Evolutionary conservation across 1,140 invertebrate species (phyloP), one percentile per base, ranked within the genome.

Genomic region (Cheumatopsyche charites): DNA sequence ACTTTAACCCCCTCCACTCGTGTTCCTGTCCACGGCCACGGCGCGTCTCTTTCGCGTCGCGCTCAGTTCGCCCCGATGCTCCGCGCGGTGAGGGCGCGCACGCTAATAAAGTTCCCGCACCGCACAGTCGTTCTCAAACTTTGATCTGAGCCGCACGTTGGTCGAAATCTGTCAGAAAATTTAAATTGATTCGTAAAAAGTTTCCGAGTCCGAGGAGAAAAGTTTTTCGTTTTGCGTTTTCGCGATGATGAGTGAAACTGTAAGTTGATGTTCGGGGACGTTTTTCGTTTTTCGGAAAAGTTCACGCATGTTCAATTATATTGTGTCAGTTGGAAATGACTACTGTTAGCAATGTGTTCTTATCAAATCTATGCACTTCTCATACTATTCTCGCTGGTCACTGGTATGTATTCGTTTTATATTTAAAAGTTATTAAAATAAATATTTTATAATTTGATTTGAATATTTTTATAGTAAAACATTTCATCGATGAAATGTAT

Each of bases 221-320:
- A n/a, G 47, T 17, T 52, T 52, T 17, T 17, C 15, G 9, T 9
- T 19, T 15, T 52, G n/a, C 1, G 6, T 52, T 52, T 9, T 15
- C 47, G 9, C n/a, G 61, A 70, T 45, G 67, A 70, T 75, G 73
- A 72, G 70, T 75, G 70, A 75, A 70, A 72, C 70, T 47, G 70
- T 72, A 66, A 75, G 73, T 75, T 72, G 70, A 72, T 62, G 55
- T 58, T 58, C 2, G 4, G 43, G 12, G 43, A 47, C 55, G 55
- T 21, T 23, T 58, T 11, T 25, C 25, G 55, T 21, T 25, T 58
- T 58, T 25, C 11, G 19, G n/a, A 58, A 58, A 26, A 58, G 23
- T 58, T 25, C 25, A 36, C n/a, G n/a, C 9, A 41, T 47, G 23
- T 58, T 41, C 25, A 70, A 70, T n/a, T n/a, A 67, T 70, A 49